Base-by-base conservation (phyloP, 1,140 invertebrate species). In the Panagrolaimus sp. region DNA sequence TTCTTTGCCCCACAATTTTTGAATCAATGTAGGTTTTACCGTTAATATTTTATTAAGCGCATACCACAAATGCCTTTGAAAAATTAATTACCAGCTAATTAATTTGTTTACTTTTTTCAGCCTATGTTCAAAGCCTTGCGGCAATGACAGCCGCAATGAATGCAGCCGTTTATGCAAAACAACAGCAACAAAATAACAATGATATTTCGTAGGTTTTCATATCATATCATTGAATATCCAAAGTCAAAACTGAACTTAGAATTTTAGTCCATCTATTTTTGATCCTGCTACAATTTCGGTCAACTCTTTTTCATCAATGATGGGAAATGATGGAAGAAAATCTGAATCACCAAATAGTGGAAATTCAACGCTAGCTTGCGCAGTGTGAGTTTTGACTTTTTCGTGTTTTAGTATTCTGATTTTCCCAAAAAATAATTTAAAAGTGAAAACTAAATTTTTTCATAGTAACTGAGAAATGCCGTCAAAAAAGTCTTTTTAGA, bases 271-370 rank as follows among this genome's bases (percentile, higher is more conserved):
- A 14, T 11, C 31, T 66, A n/a, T 43, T 5, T 68, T 71, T 31
- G 74, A 75, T 63, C 63, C 46, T 2, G 72, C 74, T 0, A 76
- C 74, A 4, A 73, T 76, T 46, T 70, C 67, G 23, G 74, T 76
- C 11, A 76, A 72, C 53, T 70, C 74, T 5, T 76, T 75, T 70
- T 65, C 73, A 25, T 4, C 31, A 38, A 57, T 57, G 51, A 57
- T 25, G 4, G 20, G 51, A 20, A 57, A 16, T 65, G 62, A 20
- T 14, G 64, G 25, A 13, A 46, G 46, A 0, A 65, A 71, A 31
- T 65, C 63, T 13, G 69, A 69, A 27, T 63, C 70, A 11, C 63
- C 67, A 14, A 42, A 65, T 5, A 48, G 69, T 9, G 46, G 51
- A 8, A 71, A 68, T 48, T 72, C 74, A 11, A 74, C 72, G 1